phyloP scores from a whole-genome alignment of 2,113 vertebrate genomes.

The Aviceda subcristata region DNA sequence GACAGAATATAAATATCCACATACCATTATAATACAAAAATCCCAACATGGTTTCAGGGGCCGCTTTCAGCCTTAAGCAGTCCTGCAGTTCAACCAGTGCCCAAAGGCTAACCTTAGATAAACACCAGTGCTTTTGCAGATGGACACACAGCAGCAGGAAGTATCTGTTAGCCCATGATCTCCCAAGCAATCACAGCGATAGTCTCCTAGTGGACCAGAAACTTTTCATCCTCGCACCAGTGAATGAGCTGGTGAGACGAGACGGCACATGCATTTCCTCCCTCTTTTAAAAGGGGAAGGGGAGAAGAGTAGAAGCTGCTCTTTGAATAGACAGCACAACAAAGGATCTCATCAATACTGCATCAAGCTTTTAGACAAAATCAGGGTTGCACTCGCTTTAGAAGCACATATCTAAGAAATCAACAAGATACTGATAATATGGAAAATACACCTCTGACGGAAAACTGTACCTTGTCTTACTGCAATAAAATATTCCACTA shows the following conservation, averaged over 20 bases:
- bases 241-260: neutral
- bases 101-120: neutral
- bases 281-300: neutral
- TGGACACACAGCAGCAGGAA: neutral
- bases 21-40: neutral
- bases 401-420: neutral
- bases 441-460: neutral
- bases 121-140: neutral
- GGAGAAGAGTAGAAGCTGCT: neutral
- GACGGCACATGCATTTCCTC: neutral
- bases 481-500: neutral
- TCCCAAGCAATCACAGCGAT: neutral
- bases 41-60: neutral
- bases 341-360: neutral
- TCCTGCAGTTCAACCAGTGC: neutral
- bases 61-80: neutral
- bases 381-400: neutral
- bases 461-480: neutral
- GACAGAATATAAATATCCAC: neutral
- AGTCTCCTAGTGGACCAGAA: rapidly evolving
- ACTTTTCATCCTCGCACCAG: neutral
- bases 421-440: rapidly evolving
- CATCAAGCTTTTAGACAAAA: neutral
- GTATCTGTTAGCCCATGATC: neutral
- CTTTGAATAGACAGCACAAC: neutral